These are phyloP conservation scores for Leptobrachium leishanense DNA, from an alignment of 2,113 vertebrate genomes.

Conservation along the genomic window DNA sequence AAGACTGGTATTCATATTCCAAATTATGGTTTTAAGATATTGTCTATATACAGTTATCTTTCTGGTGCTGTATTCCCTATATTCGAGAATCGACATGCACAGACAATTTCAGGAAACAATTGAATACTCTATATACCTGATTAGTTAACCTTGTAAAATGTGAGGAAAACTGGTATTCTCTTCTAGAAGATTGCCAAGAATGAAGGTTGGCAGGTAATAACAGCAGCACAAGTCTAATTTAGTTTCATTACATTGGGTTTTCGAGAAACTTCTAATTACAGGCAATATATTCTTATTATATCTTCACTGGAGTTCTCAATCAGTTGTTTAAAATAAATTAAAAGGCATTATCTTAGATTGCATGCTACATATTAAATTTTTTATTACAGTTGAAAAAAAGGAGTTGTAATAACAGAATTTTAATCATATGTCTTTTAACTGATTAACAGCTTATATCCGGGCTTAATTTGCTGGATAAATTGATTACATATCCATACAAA, in stretches of 20 bases:
- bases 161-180: too few relatives aligned
- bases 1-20: too few relatives aligned
- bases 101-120: too few relatives aligned
- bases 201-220: background rate
- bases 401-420: slow-evolving; percentile 13
- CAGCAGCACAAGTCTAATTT: background rate
- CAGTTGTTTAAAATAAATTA: background rate
- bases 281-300: background rate
- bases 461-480: slow-evolving; percentile 14
- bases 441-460: background rate
- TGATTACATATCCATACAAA: slow-evolving; percentile 7
- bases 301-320: background rate
- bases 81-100: too few relatives aligned
- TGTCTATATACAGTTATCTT: too few relatives aligned
- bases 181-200: too few relatives aligned
- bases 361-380: slow-evolving; percentile 7
- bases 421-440: slow-evolving; percentile 17
- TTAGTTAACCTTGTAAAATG: too few relatives aligned
- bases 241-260: background rate
- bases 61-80: too few relatives aligned
- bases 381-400: slow-evolving; percentile 8
- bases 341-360: slow-evolving; percentile 16
- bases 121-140: too few relatives aligned
- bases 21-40: too few relatives aligned
- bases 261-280: background rate